phyloP scores from a whole-genome alignment of 2,888 invertebrate species.

The Sialis lutaria region DNA sequence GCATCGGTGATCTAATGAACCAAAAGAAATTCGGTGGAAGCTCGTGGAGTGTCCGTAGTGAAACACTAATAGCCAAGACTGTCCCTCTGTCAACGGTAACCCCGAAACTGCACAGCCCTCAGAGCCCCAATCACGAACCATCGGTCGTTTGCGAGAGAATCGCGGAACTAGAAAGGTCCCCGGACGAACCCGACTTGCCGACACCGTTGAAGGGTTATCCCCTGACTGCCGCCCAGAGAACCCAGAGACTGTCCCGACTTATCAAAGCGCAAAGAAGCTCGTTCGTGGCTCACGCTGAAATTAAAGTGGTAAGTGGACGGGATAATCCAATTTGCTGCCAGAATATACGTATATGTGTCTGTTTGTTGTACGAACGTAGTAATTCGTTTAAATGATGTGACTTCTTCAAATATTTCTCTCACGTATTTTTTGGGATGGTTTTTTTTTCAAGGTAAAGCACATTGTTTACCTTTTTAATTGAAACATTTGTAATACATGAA shows the following conservation, averaged over 20 bases:
- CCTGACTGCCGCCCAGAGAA: conserved; percentile 49
- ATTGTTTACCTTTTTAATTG: too few relatives aligned
- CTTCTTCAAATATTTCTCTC: too few relatives aligned
- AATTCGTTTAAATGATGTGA: too few relatives aligned
- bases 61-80: conserved; percentile 49
- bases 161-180: conserved; percentile 4
- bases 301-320: conserved; percentile 1
- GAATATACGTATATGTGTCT: too few relatives aligned
- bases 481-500: too few relatives aligned
- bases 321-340: too few relatives aligned
- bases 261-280: conserved; percentile 45
- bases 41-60: conserved; percentile 54
- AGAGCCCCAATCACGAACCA: conserved; percentile 19
- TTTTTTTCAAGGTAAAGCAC: too few relatives aligned
- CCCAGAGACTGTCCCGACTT: conserved; percentile 46
- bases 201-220: conserved; percentile 32
- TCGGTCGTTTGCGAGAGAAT: conserved; percentile 21
- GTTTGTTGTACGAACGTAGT: too few relatives aligned
- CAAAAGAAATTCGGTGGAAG: conserved; percentile 51
- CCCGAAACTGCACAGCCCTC: conserved; percentile 31
- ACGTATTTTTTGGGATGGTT: too few relatives aligned
- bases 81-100: conserved; percentile 58
- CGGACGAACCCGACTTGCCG: conserved; percentile 11
- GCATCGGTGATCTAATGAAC: conserved; percentile 69
- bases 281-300: conserved; percentile 15